Percentiles rank a stretch among this genome's conserved stretches.
Evolutionary conservation across 2,113 vertebrate genomes (phyloP).

Genomic region (Acrocephalus kingi): DNA sequence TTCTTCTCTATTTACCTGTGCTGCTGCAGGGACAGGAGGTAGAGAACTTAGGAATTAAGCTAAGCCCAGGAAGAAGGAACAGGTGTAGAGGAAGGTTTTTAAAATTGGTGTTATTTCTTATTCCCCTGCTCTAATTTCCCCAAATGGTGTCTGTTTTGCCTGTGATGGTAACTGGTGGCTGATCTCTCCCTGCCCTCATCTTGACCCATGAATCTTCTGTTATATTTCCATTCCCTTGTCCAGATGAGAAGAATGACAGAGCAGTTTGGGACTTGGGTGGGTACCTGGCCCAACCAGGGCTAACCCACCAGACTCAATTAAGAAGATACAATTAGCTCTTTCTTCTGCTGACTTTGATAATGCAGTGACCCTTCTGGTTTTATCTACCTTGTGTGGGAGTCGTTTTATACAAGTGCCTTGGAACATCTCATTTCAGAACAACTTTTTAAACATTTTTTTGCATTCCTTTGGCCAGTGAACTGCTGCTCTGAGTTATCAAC

Average conservation of each 20-base stretch:
- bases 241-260: neutral
- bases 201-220: rapidly evolving
- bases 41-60: neutral
- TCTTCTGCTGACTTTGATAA: neutral
- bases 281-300: neutral
- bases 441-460: neutral
- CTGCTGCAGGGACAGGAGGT: neutral
- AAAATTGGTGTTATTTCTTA: neutral
- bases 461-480: neutral
- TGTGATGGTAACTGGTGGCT: neutral
- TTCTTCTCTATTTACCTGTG: neutral
- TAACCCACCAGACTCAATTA: neutral
- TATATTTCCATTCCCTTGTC: neutral
- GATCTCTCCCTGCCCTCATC: neutral
- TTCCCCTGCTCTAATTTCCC: neutral
- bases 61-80: neutral
- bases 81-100: neutral
- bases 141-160: neutral
- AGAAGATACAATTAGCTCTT: neutral
- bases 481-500: neutral
- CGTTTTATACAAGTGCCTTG: neutral
- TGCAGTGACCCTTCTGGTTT: neutral
- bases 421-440: neutral
- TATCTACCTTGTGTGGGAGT: neutral
- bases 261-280: neutral